Evolutionary conservation across 2,113 vertebrate genomes (phyloP), one percentile per base, ranked within the genome.

Genomic region (Lamprotornis superbus): DNA sequence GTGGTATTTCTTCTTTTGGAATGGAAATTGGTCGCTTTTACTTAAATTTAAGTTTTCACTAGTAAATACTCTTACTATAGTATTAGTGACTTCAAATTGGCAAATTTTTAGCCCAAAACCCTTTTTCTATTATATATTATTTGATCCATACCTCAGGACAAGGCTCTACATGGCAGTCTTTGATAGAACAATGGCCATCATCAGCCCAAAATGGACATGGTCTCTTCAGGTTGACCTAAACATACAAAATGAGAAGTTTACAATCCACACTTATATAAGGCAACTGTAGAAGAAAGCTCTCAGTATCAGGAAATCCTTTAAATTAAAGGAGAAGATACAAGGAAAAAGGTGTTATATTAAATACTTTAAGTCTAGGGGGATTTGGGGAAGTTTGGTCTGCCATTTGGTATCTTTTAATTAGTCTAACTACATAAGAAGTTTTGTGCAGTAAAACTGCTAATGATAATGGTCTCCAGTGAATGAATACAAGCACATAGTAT

Each of bases 141-240:
- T 93, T 47, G 25, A 96, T 91, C 73, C 98, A 97, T 98, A 99
- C 99, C 99, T 99, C 99, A 67, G 99, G 99, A 90, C 99, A 99
- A 75, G 99, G 98, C 89, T 99, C 99, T 95, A 99, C 99, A 25
- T 99, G 99, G 92, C 99, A 99, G 74, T 99, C 99, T 97, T 98
- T 99, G 95, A 99, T 99, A 94, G 99, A 98, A 91, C 99, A 99
- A 31, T 99, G 99, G 80, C 98, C 98, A 73, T 99, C 99, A 10
- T 99, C 98, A 14, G 98, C 97, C 99, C 99, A 99, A 97, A 99
- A 99, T 1, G 99, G 99, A 95, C 99, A 99, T 0, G 99, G 99
- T 35, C 99, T 97, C 97, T 99, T 99, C 94, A 99, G 93, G 97
- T 99, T 99, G 81, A 99, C 99, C 99, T 99, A 97, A 33, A 91